Percentiles rank a stretch among this genome's conserved stretches.
Evolutionary conservation across 2,888 invertebrate species (phyloP).

Genomic region (Cylindroiulus punctatus): DNA sequence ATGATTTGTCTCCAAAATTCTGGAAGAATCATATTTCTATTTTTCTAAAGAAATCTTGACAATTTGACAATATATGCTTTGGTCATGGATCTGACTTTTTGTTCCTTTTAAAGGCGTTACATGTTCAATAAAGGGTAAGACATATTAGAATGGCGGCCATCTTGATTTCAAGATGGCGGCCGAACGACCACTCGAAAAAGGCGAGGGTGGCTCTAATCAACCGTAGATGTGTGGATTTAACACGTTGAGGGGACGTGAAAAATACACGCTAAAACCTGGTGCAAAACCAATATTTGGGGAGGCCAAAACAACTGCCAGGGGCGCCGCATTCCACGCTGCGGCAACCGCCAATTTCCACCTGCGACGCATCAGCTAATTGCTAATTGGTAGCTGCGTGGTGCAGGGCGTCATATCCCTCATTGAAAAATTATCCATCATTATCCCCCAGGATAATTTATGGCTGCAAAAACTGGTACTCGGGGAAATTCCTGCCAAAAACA

Average conservation of each 20-base stretch:
- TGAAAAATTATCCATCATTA: conserved; percentile 27
- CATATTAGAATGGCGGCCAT: too few relatives aligned
- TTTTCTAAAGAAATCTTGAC: too few relatives aligned
- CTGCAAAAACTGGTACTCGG: neutral
- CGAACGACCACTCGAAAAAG: neutral
- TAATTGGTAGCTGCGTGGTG: conserved; percentile 13
- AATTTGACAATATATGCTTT: too few relatives aligned
- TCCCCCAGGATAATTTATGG: conserved; percentile 13
- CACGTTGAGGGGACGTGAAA: neutral
- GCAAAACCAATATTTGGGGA: conserved; percentile 13
- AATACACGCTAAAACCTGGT: neutral
- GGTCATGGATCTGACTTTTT: too few relatives aligned
- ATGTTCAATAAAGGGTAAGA: too few relatives aligned
- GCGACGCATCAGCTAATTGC: conserved; percentile 10
- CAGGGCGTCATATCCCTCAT: conserved; percentile 23
- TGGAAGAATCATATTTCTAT: too few relatives aligned
- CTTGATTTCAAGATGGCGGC: neutral
- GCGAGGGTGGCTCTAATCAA: neutral
- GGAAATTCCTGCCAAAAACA: conserved; percentile 2
- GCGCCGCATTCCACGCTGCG: neutral
- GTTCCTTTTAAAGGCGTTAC: too few relatives aligned
- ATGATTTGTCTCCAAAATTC: too few relatives aligned
- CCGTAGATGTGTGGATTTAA: neutral
- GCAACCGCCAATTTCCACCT: conserved; percentile 32
- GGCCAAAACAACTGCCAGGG: neutral